Evolutionary conservation across 1,140 invertebrate species (phyloP).

Genomic region (Pectinophora gossypiella): DNA sequence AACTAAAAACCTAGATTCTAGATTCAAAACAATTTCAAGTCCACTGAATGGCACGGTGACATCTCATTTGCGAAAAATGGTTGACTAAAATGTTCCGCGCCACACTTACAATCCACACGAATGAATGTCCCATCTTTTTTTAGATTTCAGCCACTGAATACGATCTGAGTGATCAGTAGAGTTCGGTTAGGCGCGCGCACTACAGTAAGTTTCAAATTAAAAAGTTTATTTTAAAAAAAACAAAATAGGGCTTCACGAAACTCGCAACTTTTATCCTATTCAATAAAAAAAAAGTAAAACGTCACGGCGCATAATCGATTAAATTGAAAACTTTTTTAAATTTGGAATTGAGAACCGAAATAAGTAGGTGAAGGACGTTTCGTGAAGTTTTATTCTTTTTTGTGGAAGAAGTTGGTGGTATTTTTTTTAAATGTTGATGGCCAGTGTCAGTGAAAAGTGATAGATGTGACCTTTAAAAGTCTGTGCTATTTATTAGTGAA

Average conservation of each 20-base stretch:
- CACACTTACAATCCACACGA: constrained; percentile 10
- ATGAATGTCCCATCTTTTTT: constrained; percentile 58
- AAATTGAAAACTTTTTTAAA: not conserved
- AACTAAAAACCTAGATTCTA: not conserved
- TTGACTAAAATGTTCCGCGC: not conserved
- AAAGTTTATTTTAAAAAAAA: not conserved
- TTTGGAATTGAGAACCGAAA: not conserved
- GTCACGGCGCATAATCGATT: not conserved
- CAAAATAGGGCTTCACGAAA: constrained; percentile 1
- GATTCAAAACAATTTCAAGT: not conserved
- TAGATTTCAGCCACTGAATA: constrained; percentile 56
- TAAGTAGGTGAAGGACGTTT: not conserved
- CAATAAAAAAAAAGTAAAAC: no score
- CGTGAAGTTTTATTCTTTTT: not conserved
- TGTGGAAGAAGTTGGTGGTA: not conserved
- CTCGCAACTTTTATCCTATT: not conserved
- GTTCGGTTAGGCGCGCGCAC: constrained; percentile 52
- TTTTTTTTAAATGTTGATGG: not conserved
- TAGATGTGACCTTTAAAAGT: not conserved
- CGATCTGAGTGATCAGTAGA: constrained; percentile 35
- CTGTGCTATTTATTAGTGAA: not conserved
- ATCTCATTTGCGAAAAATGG: not conserved
- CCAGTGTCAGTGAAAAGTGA: not conserved
- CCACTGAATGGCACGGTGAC: constrained; percentile 11
- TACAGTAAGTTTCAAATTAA: constrained; percentile 48